Evolutionary conservation across 2,888 invertebrate species (phyloP).

Genomic region (Biston stratarius): DNA sequence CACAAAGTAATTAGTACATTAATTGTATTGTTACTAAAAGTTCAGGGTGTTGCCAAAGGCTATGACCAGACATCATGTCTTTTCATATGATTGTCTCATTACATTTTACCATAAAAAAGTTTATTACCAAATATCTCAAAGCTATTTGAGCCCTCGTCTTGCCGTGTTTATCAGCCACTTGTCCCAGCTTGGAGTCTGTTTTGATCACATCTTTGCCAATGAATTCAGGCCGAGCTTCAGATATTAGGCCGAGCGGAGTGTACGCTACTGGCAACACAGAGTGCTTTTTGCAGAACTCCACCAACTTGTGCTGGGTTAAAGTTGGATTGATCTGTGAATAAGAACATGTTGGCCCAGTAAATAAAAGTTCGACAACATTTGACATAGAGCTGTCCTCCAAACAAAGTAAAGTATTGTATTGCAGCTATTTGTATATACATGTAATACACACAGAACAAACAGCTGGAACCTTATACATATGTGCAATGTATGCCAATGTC

Average conservation of each 20-base stretch:
- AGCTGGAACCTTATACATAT: no score
- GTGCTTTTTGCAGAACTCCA: constrained; percentile 88
- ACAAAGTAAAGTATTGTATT: no score
- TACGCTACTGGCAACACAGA: constrained; percentile 90
- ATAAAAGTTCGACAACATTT: no score
- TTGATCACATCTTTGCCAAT: constrained; percentile 85
- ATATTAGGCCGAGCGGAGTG: constrained; percentile 89
- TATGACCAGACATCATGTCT: no score
- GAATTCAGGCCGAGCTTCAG: constrained; percentile 77
- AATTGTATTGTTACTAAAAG: no score
- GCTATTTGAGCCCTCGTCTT: constrained; percentile 89
- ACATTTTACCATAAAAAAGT: not conserved
- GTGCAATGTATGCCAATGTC: no score
- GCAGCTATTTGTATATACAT: no score
- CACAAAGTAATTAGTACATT: no score
- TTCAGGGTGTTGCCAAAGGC: no score
- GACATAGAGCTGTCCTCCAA: no score
- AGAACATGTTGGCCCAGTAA: not conserved
- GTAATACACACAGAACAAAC: no score
- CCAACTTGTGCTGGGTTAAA: constrained; percentile 89
- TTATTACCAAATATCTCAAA: constrained; percentile 89
- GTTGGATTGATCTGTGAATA: constrained; percentile 87
- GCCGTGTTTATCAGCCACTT: constrained; percentile 87
- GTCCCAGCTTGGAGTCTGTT: constrained; percentile 84
- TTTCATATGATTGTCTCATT: no score